phyloP scores from a whole-genome alignment of 2,113 vertebrate genomes.

The Hypomesus transpacificus region DNA sequence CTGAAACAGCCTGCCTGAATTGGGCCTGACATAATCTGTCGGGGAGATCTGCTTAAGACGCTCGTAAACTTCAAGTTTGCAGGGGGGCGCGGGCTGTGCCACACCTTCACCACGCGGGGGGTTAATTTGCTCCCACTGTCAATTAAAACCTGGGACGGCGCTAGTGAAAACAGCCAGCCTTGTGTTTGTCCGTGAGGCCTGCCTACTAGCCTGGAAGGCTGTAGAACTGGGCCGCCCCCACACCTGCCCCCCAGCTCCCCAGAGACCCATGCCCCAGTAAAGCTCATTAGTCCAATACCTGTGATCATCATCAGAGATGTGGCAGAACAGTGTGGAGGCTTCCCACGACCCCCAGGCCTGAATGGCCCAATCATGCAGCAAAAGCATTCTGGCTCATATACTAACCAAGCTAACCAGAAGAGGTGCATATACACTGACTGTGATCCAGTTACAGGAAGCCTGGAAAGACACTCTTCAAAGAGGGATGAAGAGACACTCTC shows the following conservation, averaged over 20 bases:
- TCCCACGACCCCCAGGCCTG: conserved; percentile 55
- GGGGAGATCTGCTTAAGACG: conserved; percentile 69
- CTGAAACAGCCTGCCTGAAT: conserved; percentile 64
- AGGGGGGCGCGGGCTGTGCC: conserved; percentile 66
- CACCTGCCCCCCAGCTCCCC: conserved; percentile 35
- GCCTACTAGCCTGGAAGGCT: conserved; percentile 49
- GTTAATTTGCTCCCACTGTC: conserved; percentile 31
- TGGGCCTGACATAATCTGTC: conserved; percentile 74
- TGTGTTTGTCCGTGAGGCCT: conserved; percentile 54
- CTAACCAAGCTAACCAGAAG: conserved; percentile 54
- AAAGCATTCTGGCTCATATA: conserved; percentile 61
- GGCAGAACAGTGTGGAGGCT: conserved; percentile 60
- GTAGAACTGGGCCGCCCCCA: conserved; percentile 53
- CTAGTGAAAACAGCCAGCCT: conserved; percentile 35
- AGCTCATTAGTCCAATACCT: conserved; percentile 76
- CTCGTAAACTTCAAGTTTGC: conserved; percentile 61
- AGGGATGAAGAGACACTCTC: not conserved
- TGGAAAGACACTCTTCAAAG: not conserved
- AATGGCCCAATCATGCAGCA: conserved; percentile 72
- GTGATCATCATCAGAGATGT: conserved; percentile 73
- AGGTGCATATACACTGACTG: not conserved
- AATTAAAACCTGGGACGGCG: conserved; percentile 56
- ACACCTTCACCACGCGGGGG: conserved; percentile 57
- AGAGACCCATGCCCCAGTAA: conserved; percentile 68
- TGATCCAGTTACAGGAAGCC: not conserved